Conservation (phyloP, 35 echinoderm and acorn worm species). For the Amphiura filiformis region DNA sequence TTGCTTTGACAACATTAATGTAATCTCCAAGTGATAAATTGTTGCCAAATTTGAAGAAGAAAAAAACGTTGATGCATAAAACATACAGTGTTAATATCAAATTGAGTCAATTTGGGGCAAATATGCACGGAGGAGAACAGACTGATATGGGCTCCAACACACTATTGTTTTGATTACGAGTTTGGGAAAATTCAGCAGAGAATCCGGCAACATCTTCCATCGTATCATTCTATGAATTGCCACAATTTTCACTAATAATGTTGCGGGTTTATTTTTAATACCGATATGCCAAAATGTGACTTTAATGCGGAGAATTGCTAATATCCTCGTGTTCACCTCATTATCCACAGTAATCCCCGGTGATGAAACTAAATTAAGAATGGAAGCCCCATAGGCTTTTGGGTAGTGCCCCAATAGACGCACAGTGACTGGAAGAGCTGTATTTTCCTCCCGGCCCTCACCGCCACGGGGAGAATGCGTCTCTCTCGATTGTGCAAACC, state of each 20-base stretch:
- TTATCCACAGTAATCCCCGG: not conserved
- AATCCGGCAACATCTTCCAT: not conserved
- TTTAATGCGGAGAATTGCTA: not conserved
- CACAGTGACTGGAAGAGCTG: not conserved
- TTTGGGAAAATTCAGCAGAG: not conserved
- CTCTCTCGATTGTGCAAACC: not conserved
- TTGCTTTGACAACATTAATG: not conserved
- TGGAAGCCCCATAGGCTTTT: not conserved
- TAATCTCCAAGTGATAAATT: not conserved
- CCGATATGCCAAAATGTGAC: not conserved
- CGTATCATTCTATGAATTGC: not conserved
- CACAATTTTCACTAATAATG: slow-evolving; percentile 3
- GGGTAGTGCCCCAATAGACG: slow-evolving; percentile 4
- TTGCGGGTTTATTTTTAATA: not conserved
- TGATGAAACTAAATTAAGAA: not conserved
- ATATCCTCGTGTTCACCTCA: not conserved
- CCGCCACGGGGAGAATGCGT: not conserved
- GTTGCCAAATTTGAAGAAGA: not conserved
- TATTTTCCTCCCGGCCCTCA: not conserved
- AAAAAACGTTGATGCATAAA: no score
- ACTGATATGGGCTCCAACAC: not conserved
- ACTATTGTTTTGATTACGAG: not conserved
- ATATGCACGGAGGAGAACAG: not conserved
- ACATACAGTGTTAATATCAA: no score
- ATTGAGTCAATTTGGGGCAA: not conserved